A percentile compares a stretch with the other conserved stretches of the same genome.
Conservation (phyloP, 2,888 invertebrate genomes). For the Acrocyrtus sp. region DNA sequence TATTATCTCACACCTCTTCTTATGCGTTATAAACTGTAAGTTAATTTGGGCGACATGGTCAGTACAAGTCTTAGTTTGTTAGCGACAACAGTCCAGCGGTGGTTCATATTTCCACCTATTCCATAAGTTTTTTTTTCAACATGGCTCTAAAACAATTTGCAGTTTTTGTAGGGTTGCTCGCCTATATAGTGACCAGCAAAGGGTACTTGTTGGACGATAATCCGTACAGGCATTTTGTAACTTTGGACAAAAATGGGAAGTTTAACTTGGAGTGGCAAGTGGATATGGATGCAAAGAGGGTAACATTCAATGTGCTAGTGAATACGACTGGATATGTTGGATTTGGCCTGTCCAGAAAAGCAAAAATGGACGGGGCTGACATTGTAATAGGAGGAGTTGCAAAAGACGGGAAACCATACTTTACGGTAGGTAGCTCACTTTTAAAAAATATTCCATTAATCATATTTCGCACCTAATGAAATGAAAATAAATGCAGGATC, state of each 20-base stretch:
- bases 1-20: no score
- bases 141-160: neutral
- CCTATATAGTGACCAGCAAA: no score
- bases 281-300: neutral
- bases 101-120: neutral
- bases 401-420: constrained; percentile 10
- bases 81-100: neutral
- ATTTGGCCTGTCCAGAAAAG: constrained; percentile 8
- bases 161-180: no score
- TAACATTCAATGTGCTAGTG: constrained; percentile 23
- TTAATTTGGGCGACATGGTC: no score
- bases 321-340: constrained; percentile 20
- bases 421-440: constrained; percentile 9
- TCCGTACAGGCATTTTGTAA: constrained; percentile 16
- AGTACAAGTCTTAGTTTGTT: no score
- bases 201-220: constrained; percentile 4
- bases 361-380: constrained; percentile 36
- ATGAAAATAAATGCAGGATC: constrained; percentile 6
- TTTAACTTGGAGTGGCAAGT: constrained; percentile 23
- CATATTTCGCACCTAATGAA: neutral
- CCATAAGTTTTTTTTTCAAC: neutral
- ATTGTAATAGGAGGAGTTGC: constrained; percentile 28
- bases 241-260: constrained; percentile 8
- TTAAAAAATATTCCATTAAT: neutral
- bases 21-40: no score